Conservation (phyloP, 2,888 invertebrate species). For the Ophioninae sp. region DNA sequence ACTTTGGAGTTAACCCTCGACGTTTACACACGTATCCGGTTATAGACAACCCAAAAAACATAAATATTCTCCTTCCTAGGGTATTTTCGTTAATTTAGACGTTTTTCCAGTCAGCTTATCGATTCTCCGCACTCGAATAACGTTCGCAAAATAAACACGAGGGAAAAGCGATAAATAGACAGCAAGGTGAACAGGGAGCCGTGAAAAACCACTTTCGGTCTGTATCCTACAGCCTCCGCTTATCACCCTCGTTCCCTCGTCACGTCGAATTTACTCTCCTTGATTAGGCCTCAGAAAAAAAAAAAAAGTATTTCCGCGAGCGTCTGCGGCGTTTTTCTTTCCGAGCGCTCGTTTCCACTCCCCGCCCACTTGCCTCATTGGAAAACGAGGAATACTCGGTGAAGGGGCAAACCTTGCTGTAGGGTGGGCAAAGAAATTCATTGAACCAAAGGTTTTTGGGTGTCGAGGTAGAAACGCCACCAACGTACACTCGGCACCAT, state of each 20-base stretch:
- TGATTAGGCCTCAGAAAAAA: slow-evolving; percentile 79
- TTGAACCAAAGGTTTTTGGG: slow-evolving; percentile 56
- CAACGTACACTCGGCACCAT: slow-evolving; percentile 32
- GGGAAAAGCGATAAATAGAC: slow-evolving; percentile 3
- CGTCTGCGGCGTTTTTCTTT: slow-evolving; percentile 37
- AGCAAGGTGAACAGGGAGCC: slow-evolving; percentile 3
- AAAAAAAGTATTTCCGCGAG: slow-evolving; percentile 64
- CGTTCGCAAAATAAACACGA: background rate
- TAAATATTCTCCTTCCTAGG: slow-evolving; percentile 44
- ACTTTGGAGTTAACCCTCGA: background rate
- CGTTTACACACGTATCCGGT: background rate
- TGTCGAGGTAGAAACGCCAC: slow-evolving; percentile 50
- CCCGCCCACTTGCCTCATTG: slow-evolving; percentile 5
- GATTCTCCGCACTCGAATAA: background rate
- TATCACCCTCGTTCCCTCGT: slow-evolving; percentile 67
- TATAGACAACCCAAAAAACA: slow-evolving; percentile 7
- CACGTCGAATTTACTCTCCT: slow-evolving; percentile 79
- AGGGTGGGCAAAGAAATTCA: slow-evolving; percentile 59
- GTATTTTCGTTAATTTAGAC: slow-evolving; percentile 4
- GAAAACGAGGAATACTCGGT: slow-evolving; percentile 18
- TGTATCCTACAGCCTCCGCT: slow-evolving; percentile 61
- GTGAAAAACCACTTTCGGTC: slow-evolving; percentile 56
- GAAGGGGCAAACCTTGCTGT: slow-evolving; percentile 36
- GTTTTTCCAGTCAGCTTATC: too few species aligned
- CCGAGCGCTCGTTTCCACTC: background rate